Evolutionary conservation across 2,797 vertebrate genomes (phyloP).

Genomic region (Limnodromus scolopaceus): DNA sequence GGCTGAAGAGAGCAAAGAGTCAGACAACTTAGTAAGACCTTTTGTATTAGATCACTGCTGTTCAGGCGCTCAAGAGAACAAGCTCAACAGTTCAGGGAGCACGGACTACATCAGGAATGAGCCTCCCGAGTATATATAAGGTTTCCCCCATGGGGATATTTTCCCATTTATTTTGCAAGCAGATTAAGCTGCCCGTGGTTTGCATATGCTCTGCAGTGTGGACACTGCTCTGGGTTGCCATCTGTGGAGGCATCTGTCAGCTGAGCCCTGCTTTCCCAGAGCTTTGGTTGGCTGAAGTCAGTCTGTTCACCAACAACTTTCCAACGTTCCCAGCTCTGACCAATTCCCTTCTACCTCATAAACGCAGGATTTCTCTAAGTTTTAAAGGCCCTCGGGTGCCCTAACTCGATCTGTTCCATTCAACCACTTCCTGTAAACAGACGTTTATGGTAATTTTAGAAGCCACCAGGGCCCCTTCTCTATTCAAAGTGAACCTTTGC

Average conservation of each 20-base stretch:
- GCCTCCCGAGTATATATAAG: not conserved
- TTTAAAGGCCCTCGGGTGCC: slow-evolving; percentile 52
- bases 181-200: not conserved
- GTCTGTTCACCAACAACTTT: not conserved
- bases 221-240: not conserved
- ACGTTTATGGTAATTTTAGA: slow-evolving; percentile 70
- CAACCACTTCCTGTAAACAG: slow-evolving; percentile 71
- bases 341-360: slow-evolving; percentile 64
- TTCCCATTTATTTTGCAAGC: slow-evolving; percentile 26
- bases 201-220: not conserved
- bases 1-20: slow-evolving; percentile 1
- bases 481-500: slow-evolving; percentile 52
- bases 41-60: not conserved
- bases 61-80: not conserved
- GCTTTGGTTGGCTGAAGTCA: not conserved
- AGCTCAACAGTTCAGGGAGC: slow-evolving; percentile 12
- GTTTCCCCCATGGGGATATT: not conserved
- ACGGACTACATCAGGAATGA: not conserved
- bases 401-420: slow-evolving; percentile 58
- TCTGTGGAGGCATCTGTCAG: not conserved
- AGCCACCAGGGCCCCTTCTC: slow-evolving; percentile 36
- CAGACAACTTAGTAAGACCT: not conserved
- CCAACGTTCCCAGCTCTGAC: slow-evolving; percentile 39
- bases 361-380: slow-evolving; percentile 61
- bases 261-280: slow-evolving; percentile 31